A percentile compares a stretch with the other conserved stretches of the same genome.
Conservation (phyloP, 2,888 invertebrate genomes). For the Bhutanitis thaidina region DNA sequence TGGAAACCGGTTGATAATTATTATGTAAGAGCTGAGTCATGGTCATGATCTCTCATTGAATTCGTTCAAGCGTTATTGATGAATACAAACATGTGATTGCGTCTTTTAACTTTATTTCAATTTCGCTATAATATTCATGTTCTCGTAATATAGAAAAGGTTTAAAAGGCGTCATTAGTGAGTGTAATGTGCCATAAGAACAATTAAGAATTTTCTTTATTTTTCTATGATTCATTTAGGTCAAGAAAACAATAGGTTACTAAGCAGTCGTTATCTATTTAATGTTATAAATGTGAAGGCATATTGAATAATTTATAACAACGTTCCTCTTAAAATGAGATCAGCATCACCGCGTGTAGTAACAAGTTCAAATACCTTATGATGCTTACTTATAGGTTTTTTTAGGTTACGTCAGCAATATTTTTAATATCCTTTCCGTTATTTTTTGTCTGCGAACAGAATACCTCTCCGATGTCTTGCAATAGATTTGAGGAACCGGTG, state of each 20-base stretch:
- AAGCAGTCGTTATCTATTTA: not conserved
- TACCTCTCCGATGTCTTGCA: conserved; percentile 21
- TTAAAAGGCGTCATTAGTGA: not conserved
- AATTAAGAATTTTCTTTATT: not conserved
- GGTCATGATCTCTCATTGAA: conserved; percentile 31
- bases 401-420: conserved; percentile 15
- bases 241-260: not conserved
- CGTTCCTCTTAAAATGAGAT: conserved; percentile 11
- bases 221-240: conserved; percentile 4
- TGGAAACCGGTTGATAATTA: conserved; percentile 24
- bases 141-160: not conserved
- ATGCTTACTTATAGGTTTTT: conserved; percentile 3
- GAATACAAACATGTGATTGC: not conserved
- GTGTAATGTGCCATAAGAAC: not conserved
- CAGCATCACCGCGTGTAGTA: not conserved
- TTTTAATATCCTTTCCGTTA: conserved; percentile 19
- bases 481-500: conserved; percentile 31
- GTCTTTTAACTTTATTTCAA: no score
- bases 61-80: conserved; percentile 17
- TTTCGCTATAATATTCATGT: no score
- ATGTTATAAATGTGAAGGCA: not conserved
- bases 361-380: conserved; percentile 15
- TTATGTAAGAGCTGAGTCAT: conserved; percentile 34
- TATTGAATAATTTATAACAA: not conserved
- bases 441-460: conserved; percentile 20